These are phyloP conservation scores for Botia kubotai DNA, from an alignment of 2,797 vertebrate species.

Conservation along the genomic window DNA sequence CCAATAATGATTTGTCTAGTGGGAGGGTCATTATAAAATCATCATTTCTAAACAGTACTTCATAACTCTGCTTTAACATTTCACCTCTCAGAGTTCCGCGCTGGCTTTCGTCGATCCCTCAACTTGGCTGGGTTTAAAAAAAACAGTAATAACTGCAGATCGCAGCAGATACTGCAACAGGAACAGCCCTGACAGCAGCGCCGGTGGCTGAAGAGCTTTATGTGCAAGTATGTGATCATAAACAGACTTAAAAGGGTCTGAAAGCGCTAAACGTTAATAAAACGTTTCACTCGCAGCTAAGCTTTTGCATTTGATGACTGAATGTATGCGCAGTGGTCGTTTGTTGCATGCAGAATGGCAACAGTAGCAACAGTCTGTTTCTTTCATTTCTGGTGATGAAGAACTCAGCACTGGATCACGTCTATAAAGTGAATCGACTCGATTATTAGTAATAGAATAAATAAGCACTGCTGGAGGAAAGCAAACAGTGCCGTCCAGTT, in stretches of 20 bases:
- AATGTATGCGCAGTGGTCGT: slow-evolving; percentile 14
- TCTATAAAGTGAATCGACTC: slow-evolving; percentile 14
- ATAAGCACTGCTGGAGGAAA: background rate
- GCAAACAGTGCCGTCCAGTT: background rate
- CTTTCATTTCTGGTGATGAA: slow-evolving; percentile 25
- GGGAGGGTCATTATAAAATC: background rate
- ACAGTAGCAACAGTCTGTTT: slow-evolving; percentile 7
- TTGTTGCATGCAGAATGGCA: slow-evolving; percentile 7
- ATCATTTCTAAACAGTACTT: background rate
- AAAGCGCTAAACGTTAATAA: slow-evolving; percentile 19
- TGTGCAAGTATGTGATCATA: slow-evolving; percentile 17
- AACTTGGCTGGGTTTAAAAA: slow-evolving; percentile 21
- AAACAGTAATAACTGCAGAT: slow-evolving; percentile 6
- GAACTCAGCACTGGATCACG: background rate
- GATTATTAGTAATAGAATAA: slow-evolving; percentile 15
- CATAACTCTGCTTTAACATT: slow-evolving; percentile 5
- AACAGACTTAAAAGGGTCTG: background rate
- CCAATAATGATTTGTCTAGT: background rate
- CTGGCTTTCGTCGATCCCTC: background rate
- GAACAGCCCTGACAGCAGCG: slow-evolving; percentile 32
- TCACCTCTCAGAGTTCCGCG: background rate
- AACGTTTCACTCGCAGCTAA: background rate
- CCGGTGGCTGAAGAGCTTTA: background rate
- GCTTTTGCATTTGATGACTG: slow-evolving; percentile 30
- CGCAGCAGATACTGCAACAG: slow-evolving; percentile 14